phyloP scores from a whole-genome alignment of 2,113 vertebrate species.

The Pogona vitticeps region DNA sequence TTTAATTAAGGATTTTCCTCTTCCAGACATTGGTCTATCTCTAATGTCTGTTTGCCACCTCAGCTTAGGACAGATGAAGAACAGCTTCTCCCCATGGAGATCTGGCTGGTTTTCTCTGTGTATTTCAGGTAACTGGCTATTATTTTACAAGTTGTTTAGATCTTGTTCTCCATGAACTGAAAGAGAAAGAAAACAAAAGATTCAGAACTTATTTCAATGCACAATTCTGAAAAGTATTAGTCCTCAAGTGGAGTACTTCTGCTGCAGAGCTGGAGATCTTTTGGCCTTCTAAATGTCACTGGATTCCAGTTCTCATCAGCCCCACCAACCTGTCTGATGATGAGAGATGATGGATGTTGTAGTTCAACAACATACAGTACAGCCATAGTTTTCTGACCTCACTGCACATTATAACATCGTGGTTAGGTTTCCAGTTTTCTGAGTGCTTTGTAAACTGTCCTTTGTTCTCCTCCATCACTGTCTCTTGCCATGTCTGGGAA shows the following conservation, averaged over 20 bases:
- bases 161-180: not conserved
- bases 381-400: not conserved
- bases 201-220: not conserved
- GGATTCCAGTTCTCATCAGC: not conserved
- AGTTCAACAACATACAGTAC: not conserved
- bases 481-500: not conserved
- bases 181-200: too few relatives aligned
- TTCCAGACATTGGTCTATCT: too few relatives aligned
- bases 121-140: not conserved
- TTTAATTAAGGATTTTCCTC: too few relatives aligned
- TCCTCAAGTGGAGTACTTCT: not conserved
- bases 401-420: not conserved
- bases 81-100: not conserved
- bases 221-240: not conserved
- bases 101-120: not conserved
- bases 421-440: not conserved
- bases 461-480: not conserved
- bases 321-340: not conserved
- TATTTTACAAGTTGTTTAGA: not conserved
- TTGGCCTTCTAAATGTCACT: not conserved
- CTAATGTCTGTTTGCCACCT: too few relatives aligned
- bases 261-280: not conserved
- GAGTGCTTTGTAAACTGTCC: not conserved
- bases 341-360: not conserved
- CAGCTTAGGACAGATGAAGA: not conserved